These are phyloP conservation scores for Capromys pilorides DNA, from an alignment of 2,797 vertebrate genomes.

Conservation along the genomic window DNA sequence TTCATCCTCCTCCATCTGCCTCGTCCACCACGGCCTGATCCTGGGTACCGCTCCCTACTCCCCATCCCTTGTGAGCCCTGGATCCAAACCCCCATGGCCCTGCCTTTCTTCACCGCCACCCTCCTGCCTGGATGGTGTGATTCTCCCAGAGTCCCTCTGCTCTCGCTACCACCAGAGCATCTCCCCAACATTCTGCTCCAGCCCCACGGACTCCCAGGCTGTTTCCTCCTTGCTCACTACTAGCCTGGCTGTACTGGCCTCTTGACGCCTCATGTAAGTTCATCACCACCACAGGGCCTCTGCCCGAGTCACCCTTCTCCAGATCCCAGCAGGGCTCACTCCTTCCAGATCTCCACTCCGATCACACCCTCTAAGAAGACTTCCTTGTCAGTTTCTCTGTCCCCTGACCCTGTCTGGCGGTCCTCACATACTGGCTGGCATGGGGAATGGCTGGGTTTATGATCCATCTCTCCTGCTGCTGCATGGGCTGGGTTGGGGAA, in stretches of 20 bases:
- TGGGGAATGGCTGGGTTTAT: not conserved
- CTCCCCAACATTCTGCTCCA: too few relatives aligned
- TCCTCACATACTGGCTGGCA: accelerated
- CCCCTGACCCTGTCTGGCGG: not conserved
- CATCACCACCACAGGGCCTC: not conserved
- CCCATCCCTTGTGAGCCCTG: not conserved
- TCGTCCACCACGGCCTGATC: not conserved
- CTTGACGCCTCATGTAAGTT: not conserved
- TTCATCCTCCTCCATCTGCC: too few relatives aligned
- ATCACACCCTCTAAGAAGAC: not conserved
- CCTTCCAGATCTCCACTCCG: not conserved
- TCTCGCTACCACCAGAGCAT: not conserved
- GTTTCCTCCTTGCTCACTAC: not conserved
- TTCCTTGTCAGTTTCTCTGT: not conserved
- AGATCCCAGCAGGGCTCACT: not conserved
- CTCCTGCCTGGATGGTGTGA: not conserved
- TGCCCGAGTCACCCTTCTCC: not conserved
- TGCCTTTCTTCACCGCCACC: not conserved
- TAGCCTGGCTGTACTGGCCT: too few relatives aligned
- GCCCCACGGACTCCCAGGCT: not conserved
- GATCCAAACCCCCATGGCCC: not conserved
- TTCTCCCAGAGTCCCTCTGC: not conserved
- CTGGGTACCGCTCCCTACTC: not conserved
- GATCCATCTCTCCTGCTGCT: not conserved
- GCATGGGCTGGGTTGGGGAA: accelerated